These are phyloP conservation scores for Anthoptus insignis DNA, from an alignment of 2,888 invertebrate species.

Conservation along the genomic window DNA sequence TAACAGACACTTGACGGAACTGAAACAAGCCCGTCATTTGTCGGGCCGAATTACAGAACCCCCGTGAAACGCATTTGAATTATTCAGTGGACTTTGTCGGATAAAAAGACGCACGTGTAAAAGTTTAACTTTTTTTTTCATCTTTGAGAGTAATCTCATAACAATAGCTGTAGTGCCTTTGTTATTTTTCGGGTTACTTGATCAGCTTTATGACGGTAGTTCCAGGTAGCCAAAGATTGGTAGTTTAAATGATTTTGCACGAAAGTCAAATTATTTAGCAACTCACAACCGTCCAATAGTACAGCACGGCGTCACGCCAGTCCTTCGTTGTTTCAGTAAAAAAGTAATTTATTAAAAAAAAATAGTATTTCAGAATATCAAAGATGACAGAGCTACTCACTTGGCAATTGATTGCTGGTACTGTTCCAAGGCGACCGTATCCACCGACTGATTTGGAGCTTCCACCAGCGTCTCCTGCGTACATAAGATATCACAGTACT, in stretches of 20 bases:
- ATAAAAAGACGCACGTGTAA: constrained; percentile 51
- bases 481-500: neutral
- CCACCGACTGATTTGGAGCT: constrained; percentile 82
- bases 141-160: constrained; percentile 22
- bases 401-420: constrained; percentile 94
- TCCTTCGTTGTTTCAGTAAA: too few relatives aligned
- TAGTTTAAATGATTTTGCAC: too few relatives aligned
- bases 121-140: constrained; percentile 35
- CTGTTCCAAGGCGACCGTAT: constrained; percentile 94
- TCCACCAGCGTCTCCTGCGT: constrained; percentile 71
- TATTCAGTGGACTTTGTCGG: constrained; percentile 50
- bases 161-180: constrained; percentile 22
- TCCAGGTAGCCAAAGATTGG: neutral
- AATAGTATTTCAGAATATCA: too few relatives aligned
- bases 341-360: too few relatives aligned
- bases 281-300: too few relatives aligned
- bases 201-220: neutral
- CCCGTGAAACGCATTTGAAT: constrained; percentile 50
- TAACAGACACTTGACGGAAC: constrained; percentile 34
- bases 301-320: too few relatives aligned
- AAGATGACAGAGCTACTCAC: too few relatives aligned
- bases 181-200: neutral
- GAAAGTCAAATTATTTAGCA: too few relatives aligned
- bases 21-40: constrained; percentile 45
- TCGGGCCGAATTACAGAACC: constrained; percentile 48